A percentile compares a stretch with the other conserved stretches of the same genome.
Evolutionary conservation across 2,888 invertebrate genomes (phyloP).

Genomic region (Pecten maximus): DNA sequence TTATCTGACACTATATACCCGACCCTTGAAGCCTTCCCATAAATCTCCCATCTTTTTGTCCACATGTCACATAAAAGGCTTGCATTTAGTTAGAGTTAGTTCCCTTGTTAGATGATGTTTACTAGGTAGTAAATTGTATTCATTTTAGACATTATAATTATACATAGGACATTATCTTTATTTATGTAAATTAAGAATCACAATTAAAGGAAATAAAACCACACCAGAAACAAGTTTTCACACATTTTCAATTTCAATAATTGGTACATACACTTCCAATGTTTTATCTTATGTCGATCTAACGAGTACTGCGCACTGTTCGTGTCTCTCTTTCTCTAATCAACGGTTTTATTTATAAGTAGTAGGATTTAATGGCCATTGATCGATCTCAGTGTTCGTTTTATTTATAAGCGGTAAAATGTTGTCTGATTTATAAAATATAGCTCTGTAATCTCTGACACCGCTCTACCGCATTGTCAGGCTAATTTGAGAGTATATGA

Average conservation of each 20-base stretch:
- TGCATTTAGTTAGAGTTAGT: conserved; percentile 1
- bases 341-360: too few relatives aligned
- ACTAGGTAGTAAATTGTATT: background rate
- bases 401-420: background rate
- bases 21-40: background rate
- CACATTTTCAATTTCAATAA: background rate
- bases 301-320: background rate
- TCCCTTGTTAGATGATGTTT: conserved; percentile 17
- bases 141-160: background rate
- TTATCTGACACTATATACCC: conserved; percentile 18
- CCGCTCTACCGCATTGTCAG: background rate
- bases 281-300: background rate
- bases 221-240: background rate
- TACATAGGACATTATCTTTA: background rate
- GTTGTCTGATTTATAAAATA: background rate
- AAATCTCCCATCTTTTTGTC: conserved; percentile 23
- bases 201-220: conserved; percentile 16
- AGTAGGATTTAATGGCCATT: too few relatives aligned
- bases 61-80: conserved; percentile 24
- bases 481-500: too few relatives aligned
- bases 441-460: background rate
- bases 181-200: conserved; percentile 10
- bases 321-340: background rate
- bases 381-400: background rate
- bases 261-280: background rate